Conservation (phyloP, 2,888 invertebrate genomes). For the Dromius quadrimaculatus region DNA sequence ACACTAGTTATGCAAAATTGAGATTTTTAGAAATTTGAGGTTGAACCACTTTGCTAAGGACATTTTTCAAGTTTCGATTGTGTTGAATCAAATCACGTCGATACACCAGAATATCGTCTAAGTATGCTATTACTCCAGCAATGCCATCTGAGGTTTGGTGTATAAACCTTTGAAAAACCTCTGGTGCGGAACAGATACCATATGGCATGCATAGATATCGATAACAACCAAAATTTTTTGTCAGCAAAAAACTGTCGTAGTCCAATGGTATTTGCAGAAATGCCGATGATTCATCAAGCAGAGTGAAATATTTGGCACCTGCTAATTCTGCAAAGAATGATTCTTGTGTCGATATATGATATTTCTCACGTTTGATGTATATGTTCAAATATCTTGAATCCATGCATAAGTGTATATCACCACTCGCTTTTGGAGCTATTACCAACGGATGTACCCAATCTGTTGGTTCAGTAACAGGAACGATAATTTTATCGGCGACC, state of each 20-base stretch:
- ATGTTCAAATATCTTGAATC: neutral
- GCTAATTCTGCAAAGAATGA: neutral
- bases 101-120: neutral
- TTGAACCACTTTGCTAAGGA: too few relatives aligned
- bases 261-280: constrained; percentile 1
- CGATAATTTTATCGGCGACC: constrained; percentile 1
- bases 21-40: too few relatives aligned
- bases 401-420: neutral
- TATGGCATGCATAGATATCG: neutral
- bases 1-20: too few relatives aligned
- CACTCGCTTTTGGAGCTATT: neutral
- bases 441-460: constrained; percentile 1
- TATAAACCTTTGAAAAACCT: neutral
- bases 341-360: neutral
- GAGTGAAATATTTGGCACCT: neutral
- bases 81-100: neutral
- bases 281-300: constrained; percentile 1
- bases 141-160: neutral
- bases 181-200: neutral
- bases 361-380: constrained; percentile 3
- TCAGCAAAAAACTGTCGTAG: neutral
- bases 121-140: neutral
- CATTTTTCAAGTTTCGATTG: neutral
- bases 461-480: neutral
- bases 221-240: neutral